Evolutionary conservation across 92 coral and sea anemone genomes (phyloP).

Genomic region (Heteractis magnifica): DNA sequence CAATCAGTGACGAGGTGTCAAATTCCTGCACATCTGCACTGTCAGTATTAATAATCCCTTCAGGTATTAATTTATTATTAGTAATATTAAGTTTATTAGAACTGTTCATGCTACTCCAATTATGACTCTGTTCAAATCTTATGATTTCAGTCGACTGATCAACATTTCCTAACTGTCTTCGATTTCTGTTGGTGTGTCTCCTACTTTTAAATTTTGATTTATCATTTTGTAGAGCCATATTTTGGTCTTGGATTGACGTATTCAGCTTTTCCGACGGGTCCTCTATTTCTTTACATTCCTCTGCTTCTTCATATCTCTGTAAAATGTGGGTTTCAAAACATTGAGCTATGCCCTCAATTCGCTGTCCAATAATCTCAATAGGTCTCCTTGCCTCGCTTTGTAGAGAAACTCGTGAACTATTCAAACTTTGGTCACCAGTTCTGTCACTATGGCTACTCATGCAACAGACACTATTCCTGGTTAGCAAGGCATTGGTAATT

Average conservation of each 20-base stretch:
- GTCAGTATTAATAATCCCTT: neutral
- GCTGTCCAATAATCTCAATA: neutral
- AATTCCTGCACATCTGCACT: neutral
- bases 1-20: neutral
- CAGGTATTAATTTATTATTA: neutral
- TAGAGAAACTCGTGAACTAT: slow-evolving; percentile 14
- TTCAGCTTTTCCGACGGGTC: neutral
- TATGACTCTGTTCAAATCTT: slow-evolving; percentile 12
- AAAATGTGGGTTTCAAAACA: neutral
- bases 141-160: slow-evolving; percentile 23
- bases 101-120: neutral
- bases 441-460: slow-evolving; percentile 4
- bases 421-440: slow-evolving; percentile 11
- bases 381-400: slow-evolving; percentile 18
- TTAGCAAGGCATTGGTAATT: slow-evolving; percentile 22
- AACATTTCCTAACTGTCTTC: slow-evolving; percentile 2
- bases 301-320: slow-evolving; percentile 14
- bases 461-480: slow-evolving; percentile 8
- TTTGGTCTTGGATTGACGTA: neutral
- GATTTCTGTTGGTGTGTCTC: neutral
- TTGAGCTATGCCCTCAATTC: neutral
- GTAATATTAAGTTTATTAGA: neutral
- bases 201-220: neutral
- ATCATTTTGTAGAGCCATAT: neutral
- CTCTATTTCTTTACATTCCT: slow-evolving; percentile 14